These are phyloP conservation scores for Drosophila helvetica DNA, from an alignment of 2,888 invertebrate genomes.

Conservation along the genomic window DNA sequence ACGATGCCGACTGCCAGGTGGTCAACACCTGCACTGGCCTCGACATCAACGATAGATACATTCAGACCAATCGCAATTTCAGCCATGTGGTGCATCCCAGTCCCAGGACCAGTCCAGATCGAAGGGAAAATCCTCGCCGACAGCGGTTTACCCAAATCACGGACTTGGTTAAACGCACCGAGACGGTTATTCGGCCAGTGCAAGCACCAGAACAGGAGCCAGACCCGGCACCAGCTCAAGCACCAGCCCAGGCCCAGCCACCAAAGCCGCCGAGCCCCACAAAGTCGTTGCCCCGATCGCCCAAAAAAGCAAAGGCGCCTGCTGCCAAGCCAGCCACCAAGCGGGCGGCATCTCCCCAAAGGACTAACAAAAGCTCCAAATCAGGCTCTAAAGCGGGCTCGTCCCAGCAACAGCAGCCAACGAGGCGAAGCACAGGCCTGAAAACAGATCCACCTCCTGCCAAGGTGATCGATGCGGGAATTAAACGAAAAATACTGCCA, in stretches of 20 bases:
- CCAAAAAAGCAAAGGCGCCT: constrained; percentile 19
- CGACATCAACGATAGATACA: constrained; percentile 59
- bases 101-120: constrained; percentile 11
- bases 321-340: neutral
- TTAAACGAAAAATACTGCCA: constrained; percentile 5
- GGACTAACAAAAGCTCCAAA: neutral
- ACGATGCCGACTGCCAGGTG: constrained; percentile 54
- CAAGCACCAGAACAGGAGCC: neutral
- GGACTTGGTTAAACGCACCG: constrained; percentile 64
- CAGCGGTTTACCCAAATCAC: constrained; percentile 79
- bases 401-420: neutral
- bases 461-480: constrained; percentile 56
- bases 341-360: neutral
- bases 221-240: neutral
- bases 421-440: constrained; percentile 19
- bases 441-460: constrained; percentile 18
- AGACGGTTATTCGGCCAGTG: neutral
- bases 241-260: neutral
- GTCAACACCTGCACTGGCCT: constrained; percentile 49
- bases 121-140: constrained; percentile 14
- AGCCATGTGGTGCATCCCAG: constrained; percentile 59
- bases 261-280: constrained; percentile 13
- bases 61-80: constrained; percentile 60
- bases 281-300: constrained; percentile 34
- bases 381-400: neutral